Base-by-base conservation (phyloP, 1,140 invertebrate genomes). In the Dendroctonus valens region DNA sequence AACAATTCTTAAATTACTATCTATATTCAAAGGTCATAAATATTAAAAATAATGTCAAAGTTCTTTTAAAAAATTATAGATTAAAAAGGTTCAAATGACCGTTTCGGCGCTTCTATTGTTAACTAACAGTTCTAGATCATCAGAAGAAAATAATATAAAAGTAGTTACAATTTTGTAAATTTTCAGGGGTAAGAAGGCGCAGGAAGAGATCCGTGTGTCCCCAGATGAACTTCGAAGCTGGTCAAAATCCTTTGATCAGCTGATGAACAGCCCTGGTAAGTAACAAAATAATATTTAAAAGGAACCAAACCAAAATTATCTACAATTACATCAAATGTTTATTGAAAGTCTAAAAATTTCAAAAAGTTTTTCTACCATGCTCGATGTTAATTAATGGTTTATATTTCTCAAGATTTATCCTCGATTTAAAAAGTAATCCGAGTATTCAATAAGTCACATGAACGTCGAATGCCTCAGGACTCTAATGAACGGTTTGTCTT, bases 171-270 rank as follows among this genome's bases (percentile, higher is more conserved):
- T 53, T 48, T 11, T n/a, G 46, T 46, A 12, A 11, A 46, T 46
- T 9, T 52, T 0, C 37, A 52, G 50, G 14, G 0, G 42, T 26
- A 65, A 48, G 51, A 41, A 12, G 7, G n/a, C 40, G 39, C n/a
- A 55, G 41, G 53, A 66, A 39, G 64, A 66, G 57, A 50, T 62
- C 15, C 64, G 64, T 12, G 64, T 59, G 15, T 46, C 89, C 67
- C 82, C 96, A 76, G 96, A 97, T 74, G 95, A 97, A 81, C 91
- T 98, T 70, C 87, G 91, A 75, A 86, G 89, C 73, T 98, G 96
- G 96, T 93, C 93, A 49, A 91, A 93, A 79, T 96, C 94, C 59
- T 98, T 98, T 80, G 96, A 98, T 75, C 91, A 90, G 78, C 86
- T 98, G 74, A 98, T 98, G 94, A 91, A 87, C 75, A 94, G 87